Base-by-base conservation (phyloP, 35 echinoderm and acorn worm genomes). In the Hemicentrotus pulcherrimus region DNA sequence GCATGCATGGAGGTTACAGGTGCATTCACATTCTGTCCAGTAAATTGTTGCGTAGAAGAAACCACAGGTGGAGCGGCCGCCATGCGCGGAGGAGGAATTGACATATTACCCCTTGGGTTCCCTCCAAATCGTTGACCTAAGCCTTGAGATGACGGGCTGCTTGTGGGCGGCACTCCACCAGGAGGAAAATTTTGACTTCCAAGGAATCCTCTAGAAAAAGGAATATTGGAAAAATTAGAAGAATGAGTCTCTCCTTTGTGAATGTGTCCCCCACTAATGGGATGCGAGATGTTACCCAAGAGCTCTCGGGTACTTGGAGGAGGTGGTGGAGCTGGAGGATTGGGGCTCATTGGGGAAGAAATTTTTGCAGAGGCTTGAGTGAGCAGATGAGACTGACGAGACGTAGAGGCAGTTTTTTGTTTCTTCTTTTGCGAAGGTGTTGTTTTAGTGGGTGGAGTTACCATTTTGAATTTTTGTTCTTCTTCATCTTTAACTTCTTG, bases 401-500 rank as follows among this genome's bases (percentile, higher is more conserved):
- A 31, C 1, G 90, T 91, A 0, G 46, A 7, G 32, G 46, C 48
- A n/a, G 46, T 18, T 58, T 93, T 47, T 5, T 93, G 91, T 47
- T 93, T 93, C 45, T 58, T 58, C 30, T 31, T 93, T 58, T 50
- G 22, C 5, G 13, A 24, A 93, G 91, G 9, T n/a, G 48, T 31
- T 48, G 45, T 47, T 58, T 93, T 47, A 13, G 13, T 13, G 31
- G 48, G 16, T 58, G 45, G n/a, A 46, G 91, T 48, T 22, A 93
- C 48, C 30, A 58, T 32, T 31, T 93, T 93, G 48, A 31, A 58
- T 28, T 93, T 93, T 58, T 93, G 91, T 31, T 32, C 88, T 89
- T 87, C 58, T 70, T 94, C 96, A 45, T 86, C 31, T 94, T 96
- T 96, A n/a, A 96, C 96, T 95, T 98, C 97, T 87, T 96, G 94